Conservation (phyloP, 2,888 invertebrate genomes). For the Exocentrus adspersus region DNA sequence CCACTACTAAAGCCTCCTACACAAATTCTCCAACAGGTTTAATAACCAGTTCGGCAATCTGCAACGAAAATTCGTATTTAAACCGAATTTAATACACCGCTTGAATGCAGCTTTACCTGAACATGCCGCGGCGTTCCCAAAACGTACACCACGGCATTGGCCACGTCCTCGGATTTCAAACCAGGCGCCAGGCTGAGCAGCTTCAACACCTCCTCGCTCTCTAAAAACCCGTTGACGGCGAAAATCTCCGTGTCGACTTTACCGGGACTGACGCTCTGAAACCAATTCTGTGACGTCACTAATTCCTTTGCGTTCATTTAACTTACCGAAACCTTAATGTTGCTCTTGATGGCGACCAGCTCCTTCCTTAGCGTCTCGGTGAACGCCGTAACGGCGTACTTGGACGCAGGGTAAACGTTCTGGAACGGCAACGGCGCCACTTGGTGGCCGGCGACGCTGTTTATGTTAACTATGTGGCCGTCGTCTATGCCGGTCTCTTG, state of each 20-base stretch:
- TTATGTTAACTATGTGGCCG: conserved; percentile 47
- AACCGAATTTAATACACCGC: too few relatives aligned
- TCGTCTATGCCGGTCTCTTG: conserved; percentile 42
- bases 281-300: too few relatives aligned
- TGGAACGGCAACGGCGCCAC: conserved; percentile 32
- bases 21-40: conserved; percentile 39
- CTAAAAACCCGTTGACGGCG: conserved; percentile 33
- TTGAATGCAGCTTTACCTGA: too few relatives aligned
- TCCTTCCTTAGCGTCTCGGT: conserved; percentile 37
- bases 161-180: conserved; percentile 46
- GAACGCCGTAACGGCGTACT: conserved; percentile 35
- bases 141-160: conserved; percentile 47
- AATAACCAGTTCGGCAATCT: conserved; percentile 39
- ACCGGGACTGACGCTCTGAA: conserved; percentile 50
- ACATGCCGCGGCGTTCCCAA: conserved; percentile 46
- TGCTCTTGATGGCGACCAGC: conserved; percentile 31
- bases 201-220: conserved; percentile 31
- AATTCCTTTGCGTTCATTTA: too few relatives aligned
- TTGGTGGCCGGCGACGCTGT: conserved; percentile 39
- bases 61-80: conserved; percentile 30
- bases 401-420: conserved; percentile 38
- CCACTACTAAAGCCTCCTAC: neutral
- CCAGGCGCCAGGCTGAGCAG: conserved; percentile 34
- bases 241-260: conserved; percentile 46
- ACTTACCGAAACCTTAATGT: conserved; percentile 39